Base-by-base conservation (phyloP, 2,113 vertebrate species). In the Lepus europaeus region DNA sequence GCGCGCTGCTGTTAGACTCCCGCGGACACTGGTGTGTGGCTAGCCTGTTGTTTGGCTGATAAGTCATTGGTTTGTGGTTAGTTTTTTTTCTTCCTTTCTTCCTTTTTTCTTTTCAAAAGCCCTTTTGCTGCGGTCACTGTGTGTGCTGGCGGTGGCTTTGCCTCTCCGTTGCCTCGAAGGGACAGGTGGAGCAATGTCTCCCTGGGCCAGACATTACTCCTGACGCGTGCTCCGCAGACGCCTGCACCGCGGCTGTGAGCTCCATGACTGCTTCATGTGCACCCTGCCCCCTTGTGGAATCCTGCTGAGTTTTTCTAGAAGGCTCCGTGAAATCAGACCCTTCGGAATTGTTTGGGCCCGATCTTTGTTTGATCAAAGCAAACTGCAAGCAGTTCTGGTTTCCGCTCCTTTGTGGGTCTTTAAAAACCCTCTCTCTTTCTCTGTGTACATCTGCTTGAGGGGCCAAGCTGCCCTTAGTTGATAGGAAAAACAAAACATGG, bases 211-310 rank as follows among this genome's bases (percentile, higher is more conserved):
- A 98, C 98, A 99, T 98, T 99, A 97, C 98, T 99, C 98, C 98
- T 86, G 61, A 98, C 89, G 96, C 98, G 98, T 98, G 98, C 98
- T 98, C 98, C 98, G 98, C 98, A 87, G 98, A 98, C 97, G 98
- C 98, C 98, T 98, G 98, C 98, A 98, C 98, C 97, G 98, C 98
- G 98, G 98, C 96, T 98, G 98, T 98, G 97, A 98, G 96, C 98
- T 98, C 98, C 99, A 99, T 99, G 98, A 98, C 98, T 99, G 99
- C 99, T 99, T 99, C 98, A 99, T 99, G 98, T 99, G 98, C 98
- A 98, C 98, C 98, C 97, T 98, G 99, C 97, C 98, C 98, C 98
- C 98, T 99, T 99, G 99, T 99, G 99, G 99, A 99, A 99, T 99
- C 99, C 99, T 99, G 99, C 99, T 99, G 98, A 96, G 97, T 97